Evolutionary conservation across 2,113 vertebrate genomes (phyloP).

Genomic region (Baryphthengus martii): DNA sequence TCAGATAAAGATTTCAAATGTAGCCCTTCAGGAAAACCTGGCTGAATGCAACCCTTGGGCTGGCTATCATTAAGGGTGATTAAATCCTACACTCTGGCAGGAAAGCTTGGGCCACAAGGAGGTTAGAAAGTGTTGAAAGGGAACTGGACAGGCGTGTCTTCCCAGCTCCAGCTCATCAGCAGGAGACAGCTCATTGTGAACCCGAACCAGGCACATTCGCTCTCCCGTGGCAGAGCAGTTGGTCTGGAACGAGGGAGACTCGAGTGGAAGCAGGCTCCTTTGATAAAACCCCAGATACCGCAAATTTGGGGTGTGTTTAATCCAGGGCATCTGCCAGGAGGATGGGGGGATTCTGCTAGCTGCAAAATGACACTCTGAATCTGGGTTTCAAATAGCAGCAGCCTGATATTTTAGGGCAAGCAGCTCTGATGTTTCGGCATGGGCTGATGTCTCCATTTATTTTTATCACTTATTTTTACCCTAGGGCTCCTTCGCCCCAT

Average conservation of each 20-base stretch:
- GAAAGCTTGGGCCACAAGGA: not conserved
- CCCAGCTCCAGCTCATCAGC: constrained; percentile 3
- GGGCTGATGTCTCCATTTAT: constrained; percentile 2
- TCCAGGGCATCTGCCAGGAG: not conserved
- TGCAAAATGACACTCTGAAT: not conserved
- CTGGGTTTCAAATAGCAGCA: not conserved
- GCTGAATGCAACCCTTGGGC: not conserved
- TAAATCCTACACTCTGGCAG: not conserved
- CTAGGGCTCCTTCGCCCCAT: not conserved
- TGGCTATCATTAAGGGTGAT: constrained; percentile 16
- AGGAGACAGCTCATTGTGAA: not conserved
- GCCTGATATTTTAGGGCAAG: not conserved
- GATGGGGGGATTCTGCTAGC: not conserved
- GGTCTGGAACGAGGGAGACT: not conserved
- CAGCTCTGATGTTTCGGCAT: not conserved
- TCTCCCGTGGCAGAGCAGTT: not conserved
- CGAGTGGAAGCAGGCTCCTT: not conserved
- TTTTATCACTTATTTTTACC: constrained; percentile 19
- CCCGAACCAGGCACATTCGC: fast-evolving
- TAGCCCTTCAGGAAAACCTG: not conserved
- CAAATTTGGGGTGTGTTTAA: not conserved
- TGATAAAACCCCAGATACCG: constrained; percentile 34
- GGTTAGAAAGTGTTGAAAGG: constrained; percentile 42
- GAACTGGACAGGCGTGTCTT: constrained; percentile 20
- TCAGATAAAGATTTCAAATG: not conserved